Conservation (phyloP, 2,888 invertebrate species). For the Reticulitermes lucifugus region DNA sequence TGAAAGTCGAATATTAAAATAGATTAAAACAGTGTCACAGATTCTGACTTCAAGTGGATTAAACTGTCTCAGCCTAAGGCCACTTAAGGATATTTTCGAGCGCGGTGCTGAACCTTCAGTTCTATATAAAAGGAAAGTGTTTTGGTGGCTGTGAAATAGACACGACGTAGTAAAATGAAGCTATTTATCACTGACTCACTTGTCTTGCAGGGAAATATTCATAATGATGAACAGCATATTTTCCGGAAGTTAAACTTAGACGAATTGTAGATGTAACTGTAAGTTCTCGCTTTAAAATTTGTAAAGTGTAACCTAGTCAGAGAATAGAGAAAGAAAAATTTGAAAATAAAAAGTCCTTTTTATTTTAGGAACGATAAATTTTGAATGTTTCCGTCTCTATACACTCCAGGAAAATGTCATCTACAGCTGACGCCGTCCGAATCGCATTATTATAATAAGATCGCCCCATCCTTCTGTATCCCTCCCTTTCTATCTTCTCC, state of each 20-base stretch:
- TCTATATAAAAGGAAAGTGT: too few relatives aligned
- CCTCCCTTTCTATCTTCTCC: not conserved
- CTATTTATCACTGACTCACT: too few relatives aligned
- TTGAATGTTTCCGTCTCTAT: not conserved
- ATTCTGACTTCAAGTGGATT: too few relatives aligned
- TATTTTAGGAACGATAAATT: not conserved
- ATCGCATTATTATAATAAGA: slow-evolving; percentile 10
- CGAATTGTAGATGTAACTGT: not conserved
- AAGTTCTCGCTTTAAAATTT: not conserved
- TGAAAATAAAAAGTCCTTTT: not conserved
- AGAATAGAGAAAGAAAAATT: not conserved
- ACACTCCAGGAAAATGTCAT: not conserved
- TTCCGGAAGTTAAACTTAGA: not conserved
- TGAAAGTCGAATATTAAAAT: too few relatives aligned
- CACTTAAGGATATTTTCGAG: too few relatives aligned
- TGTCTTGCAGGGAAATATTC: too few relatives aligned
- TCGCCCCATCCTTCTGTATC: not conserved
- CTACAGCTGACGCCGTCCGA: not conserved
- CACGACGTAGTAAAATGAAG: too few relatives aligned
- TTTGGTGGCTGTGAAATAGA: too few relatives aligned
- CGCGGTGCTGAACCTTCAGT: too few relatives aligned
- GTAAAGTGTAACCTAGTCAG: not conserved
- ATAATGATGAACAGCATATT: too few relatives aligned
- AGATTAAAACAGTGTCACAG: too few relatives aligned
- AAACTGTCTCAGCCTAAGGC: too few relatives aligned